A percentile compares a stretch with the other conserved stretches of the same genome.
Evolutionary conservation across 2,888 invertebrate genomes (phyloP).

Genomic region (Pristionchus fissidentatus): DNA sequence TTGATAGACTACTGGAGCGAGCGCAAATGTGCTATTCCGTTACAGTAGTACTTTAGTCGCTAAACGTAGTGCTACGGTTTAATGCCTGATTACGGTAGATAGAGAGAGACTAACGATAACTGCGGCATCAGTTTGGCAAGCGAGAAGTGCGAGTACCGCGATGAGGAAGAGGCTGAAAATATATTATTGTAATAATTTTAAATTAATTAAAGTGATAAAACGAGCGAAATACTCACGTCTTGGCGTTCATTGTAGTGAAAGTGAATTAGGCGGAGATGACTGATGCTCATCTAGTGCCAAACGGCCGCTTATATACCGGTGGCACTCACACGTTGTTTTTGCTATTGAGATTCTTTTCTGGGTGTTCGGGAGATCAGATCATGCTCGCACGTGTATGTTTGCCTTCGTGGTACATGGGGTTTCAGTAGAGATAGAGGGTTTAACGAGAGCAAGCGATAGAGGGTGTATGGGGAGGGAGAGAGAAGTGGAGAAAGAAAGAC

Average conservation of each 20-base stretch:
- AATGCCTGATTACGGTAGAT: no score
- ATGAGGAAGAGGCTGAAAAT: neutral
- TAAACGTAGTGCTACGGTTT: no score
- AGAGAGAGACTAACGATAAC: neutral
- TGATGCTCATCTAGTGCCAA: neutral
- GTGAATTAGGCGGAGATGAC: neutral
- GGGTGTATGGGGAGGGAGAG: neutral
- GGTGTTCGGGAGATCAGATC: neutral
- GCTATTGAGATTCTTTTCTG: no score
- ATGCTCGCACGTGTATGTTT: neutral
- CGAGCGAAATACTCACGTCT: neutral
- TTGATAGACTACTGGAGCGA: no score
- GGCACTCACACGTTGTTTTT: neutral
- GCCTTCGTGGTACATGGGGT: neutral
- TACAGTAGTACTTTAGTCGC: no score
- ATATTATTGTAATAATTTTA: neutral
- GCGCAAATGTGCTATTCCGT: no score
- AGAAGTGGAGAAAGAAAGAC: neutral
- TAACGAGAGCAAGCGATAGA: neutral
- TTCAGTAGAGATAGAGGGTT: neutral
- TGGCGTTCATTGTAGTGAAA: slow-evolving; percentile 7
- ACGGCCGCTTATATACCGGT: neutral
- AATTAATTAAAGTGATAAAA: neutral
- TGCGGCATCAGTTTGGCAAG: neutral
- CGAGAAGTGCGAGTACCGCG: neutral